Base-by-base conservation (phyloP, 2,113 vertebrate species). In the Brachyhypopomus gauderio region DNA sequence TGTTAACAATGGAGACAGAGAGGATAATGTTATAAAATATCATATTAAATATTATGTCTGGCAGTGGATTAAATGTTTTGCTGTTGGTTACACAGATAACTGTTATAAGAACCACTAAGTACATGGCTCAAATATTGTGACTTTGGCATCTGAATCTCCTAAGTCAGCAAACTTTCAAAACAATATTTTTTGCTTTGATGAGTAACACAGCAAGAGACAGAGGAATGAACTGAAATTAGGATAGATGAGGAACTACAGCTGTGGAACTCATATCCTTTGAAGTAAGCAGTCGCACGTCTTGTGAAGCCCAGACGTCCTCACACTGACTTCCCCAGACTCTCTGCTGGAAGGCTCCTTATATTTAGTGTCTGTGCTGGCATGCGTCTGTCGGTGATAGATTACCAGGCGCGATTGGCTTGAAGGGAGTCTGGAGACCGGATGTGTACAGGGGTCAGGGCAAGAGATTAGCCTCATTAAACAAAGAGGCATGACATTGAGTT, bases 301-400 rank as follows among this genome's bases (percentile, higher is more conserved):
- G 12, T 52, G 45, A 52, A 52, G 12, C 5, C 45, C 9, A 52
- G 12, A 14, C 45, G 12, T 12, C 45, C 45, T 52, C 45, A 3
- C 45, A 3, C 45, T 52, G 45, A 12, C 45, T 52, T 52, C 45
- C 12, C 8, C 12, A 41, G 45, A 4, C 23, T 45, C 41, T 55
- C 72, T 78, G 48, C 76, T 67, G 55, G 48, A 73, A 75, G 62
- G 56, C 55, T 5, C 75, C 77, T 73, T 72, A 63, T 80, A 73
- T 0, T 14, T 67, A 67, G 36, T 2, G 14, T 27, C 67, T 38
- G 71, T 85, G 85, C 34, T 84, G 84, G 85, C 38, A 45, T 76
- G 72, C 71, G 30, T 86, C 81, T 79, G 79, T 48, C n/a, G 23
- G 83, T 89, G 88, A 88, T 87, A 75, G 78, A 88, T 79, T 83